Conservation (phyloP, 2,797 vertebrate genomes). For the Craterocephalus amniculus region DNA sequence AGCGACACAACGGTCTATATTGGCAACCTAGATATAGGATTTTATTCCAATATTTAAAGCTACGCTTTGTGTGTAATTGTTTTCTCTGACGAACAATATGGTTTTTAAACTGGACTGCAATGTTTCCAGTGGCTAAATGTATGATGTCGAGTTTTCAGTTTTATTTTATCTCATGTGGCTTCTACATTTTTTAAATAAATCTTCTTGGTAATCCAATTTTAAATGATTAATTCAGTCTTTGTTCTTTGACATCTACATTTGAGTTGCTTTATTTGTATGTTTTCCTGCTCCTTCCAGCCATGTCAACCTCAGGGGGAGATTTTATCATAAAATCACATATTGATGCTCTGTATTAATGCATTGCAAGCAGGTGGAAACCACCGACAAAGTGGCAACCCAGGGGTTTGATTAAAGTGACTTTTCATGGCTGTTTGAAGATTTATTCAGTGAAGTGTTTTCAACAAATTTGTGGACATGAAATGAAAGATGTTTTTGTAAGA, state of each 20-base stretch:
- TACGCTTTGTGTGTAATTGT: too few relatives aligned
- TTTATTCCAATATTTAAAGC: too few relatives aligned
- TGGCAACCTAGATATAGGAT: neutral
- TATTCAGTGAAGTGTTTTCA: constrained; percentile 61
- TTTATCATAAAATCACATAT: neutral
- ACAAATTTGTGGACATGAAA: constrained; percentile 29
- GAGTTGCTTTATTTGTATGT: neutral
- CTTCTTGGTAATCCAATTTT: neutral
- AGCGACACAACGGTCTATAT: neutral
- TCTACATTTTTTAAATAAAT: too few relatives aligned
- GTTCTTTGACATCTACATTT: too few relatives aligned
- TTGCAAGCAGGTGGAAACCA: neutral
- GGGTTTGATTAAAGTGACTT: neutral
- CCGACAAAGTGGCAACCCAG: neutral
- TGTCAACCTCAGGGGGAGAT: too few relatives aligned
- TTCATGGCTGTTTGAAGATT: constrained; percentile 41
- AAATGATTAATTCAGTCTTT: neutral
- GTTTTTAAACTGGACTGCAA: too few relatives aligned
- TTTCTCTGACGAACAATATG: too few relatives aligned
- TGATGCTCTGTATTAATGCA: neutral
- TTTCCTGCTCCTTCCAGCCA: neutral
- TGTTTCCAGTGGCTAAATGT: too few relatives aligned
- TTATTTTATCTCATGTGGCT: too few relatives aligned
- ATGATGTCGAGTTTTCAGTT: too few relatives aligned
- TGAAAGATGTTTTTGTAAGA: constrained; percentile 6